phyloP scores from a whole-genome alignment of 2,797 vertebrate species.

The Gouania willdenowi region DNA sequence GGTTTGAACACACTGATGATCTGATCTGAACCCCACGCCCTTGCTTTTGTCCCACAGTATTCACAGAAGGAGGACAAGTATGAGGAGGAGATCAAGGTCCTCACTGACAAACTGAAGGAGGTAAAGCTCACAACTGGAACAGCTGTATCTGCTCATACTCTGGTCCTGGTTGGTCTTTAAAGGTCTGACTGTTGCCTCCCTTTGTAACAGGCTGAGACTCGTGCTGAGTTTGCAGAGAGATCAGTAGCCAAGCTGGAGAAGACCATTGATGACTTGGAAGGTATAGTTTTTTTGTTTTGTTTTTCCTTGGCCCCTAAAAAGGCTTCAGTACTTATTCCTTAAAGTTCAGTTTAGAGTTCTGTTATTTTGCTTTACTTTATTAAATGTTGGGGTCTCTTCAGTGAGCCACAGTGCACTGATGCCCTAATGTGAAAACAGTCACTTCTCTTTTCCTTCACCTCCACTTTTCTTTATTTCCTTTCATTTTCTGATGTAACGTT shows the following conservation, averaged over 20 bases:
- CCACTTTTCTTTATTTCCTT: too few relatives aligned
- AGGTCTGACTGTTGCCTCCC: too few relatives aligned
- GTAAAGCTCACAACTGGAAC: conserved; percentile 62
- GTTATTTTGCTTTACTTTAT: neutral
- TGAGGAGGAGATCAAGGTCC: conserved; percentile 98
- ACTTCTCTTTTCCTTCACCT: conserved; percentile 18
- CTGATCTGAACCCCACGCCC: conserved; percentile 9
- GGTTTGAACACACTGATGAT: neutral
- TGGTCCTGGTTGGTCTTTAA: too few relatives aligned
- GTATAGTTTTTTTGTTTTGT: conserved; percentile 69
- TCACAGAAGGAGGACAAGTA: conserved; percentile 99
- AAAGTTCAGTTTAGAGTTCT: neutral
- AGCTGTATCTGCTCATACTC: too few relatives aligned
- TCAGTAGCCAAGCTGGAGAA: conserved; percentile 99
- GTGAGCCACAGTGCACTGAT: too few relatives aligned
- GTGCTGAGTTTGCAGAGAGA: conserved; percentile 98
- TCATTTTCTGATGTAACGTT: conserved; percentile 54
- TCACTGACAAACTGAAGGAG: conserved; percentile 99
- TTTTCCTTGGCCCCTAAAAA: neutral
- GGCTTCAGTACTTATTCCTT: conserved; percentile 10
- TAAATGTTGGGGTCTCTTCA: too few relatives aligned
- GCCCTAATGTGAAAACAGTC: too few relatives aligned
- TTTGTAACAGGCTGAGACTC: conserved; percentile 90
- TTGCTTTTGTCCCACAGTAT: conserved; percentile 83
- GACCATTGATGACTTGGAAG: conserved; percentile 99